phyloP scores from a whole-genome alignment of 2,888 invertebrate genomes.

The Drosophila robusta region DNA sequence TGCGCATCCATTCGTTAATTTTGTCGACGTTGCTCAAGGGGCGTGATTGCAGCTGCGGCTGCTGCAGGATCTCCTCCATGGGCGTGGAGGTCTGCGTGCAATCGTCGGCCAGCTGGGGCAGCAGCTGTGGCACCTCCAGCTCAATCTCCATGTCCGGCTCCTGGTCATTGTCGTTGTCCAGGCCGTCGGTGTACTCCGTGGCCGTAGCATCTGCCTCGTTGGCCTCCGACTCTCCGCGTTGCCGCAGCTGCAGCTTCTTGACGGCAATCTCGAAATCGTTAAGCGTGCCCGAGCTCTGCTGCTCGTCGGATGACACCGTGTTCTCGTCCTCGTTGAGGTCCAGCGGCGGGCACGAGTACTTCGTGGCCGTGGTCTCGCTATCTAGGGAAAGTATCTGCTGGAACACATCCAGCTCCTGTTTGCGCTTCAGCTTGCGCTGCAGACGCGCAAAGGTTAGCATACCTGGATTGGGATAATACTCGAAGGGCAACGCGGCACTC shows the following conservation, averaged over 20 bases:
- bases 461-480: constrained; percentile 90
- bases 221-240: constrained; percentile 69
- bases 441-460: constrained; percentile 91
- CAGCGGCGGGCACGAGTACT: constrained; percentile 74
- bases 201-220: constrained; percentile 70
- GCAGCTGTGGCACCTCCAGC: constrained; percentile 73
- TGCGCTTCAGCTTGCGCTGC: constrained; percentile 87
- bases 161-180: constrained; percentile 66
- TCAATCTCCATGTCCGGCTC: constrained; percentile 78
- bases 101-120: constrained; percentile 76
- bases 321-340: constrained; percentile 74
- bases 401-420: constrained; percentile 86
- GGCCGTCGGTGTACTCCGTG: constrained; percentile 64
- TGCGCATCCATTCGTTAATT: constrained; percentile 84
- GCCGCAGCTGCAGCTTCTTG: constrained; percentile 62
- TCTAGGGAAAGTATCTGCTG: constrained; percentile 86
- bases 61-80: constrained; percentile 76
- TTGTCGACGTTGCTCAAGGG: constrained; percentile 82
- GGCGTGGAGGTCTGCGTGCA: constrained; percentile 82
- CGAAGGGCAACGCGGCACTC: constrained; percentile 93
- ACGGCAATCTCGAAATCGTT: constrained; percentile 79
- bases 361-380: constrained; percentile 82
- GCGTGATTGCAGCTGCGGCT: constrained; percentile 68
- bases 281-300: constrained; percentile 74
- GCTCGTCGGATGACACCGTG: constrained; percentile 74